These are phyloP conservation scores for Prunella strophiata DNA, from an alignment of 2,797 vertebrate genomes.

Conservation along the genomic window DNA sequence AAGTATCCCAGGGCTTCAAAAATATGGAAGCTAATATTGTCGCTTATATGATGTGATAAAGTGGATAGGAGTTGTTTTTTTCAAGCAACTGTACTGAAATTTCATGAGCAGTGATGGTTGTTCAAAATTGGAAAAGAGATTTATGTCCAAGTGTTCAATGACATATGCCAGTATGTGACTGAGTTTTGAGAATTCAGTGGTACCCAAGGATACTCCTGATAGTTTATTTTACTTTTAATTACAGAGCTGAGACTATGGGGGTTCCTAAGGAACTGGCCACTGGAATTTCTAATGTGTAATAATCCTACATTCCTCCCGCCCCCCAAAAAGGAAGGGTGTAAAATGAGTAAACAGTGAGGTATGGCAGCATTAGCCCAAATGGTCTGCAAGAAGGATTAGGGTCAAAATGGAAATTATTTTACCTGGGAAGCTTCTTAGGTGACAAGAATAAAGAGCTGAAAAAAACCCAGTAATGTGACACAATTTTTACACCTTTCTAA, in stretches of 20 bases:
- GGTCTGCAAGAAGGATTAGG: background rate
- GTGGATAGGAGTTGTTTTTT: background rate
- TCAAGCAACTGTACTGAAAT: background rate
- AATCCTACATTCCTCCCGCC: fast-evolving
- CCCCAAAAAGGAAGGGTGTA: fast-evolving
- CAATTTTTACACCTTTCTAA: background rate
- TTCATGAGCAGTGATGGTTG: background rate
- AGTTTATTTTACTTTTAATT: background rate
- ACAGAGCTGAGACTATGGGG: background rate
- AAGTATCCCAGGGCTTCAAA: background rate
- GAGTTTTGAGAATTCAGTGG: background rate
- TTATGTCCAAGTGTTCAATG: background rate
- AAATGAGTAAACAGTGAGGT: background rate
- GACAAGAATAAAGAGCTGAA: background rate
- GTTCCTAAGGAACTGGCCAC: background rate
- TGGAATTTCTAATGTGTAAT: background rate
- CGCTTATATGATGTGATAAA: background rate
- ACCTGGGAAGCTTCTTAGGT: background rate
- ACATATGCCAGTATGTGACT: background rate
- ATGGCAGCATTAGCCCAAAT: fast-evolving
- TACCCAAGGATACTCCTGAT: background rate
- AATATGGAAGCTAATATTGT: background rate
- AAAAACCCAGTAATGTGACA: background rate
- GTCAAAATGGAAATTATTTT: background rate
- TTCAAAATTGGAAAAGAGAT: background rate